Conservation (phyloP, 2,113 vertebrate species). For the Nycticryphes semicollaris region DNA sequence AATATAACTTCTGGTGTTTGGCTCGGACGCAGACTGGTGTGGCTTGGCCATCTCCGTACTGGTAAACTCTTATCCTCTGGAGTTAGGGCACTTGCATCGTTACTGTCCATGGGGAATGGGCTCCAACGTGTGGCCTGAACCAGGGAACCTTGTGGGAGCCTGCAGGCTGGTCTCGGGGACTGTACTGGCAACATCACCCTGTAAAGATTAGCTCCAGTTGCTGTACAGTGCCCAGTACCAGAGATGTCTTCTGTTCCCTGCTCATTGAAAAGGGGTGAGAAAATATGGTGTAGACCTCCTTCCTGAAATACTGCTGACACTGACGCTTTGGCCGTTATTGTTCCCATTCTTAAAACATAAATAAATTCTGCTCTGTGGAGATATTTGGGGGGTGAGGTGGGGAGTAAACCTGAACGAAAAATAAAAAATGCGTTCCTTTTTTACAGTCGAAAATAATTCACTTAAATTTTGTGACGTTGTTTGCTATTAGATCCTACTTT, state of each 20-base stretch:
- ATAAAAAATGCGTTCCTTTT: background rate
- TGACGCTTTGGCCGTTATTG: background rate
- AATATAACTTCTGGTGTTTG: background rate
- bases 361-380: background rate
- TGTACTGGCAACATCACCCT: fast-evolving
- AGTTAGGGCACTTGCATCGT: background rate
- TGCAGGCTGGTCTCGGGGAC: background rate
- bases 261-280: background rate
- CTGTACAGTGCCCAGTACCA: background rate
- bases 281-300: background rate
- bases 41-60: background rate
- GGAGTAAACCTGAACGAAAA: background rate
- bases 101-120: background rate
- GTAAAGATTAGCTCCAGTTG: background rate
- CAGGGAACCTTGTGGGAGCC: background rate
- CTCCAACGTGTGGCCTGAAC: background rate
- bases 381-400: background rate
- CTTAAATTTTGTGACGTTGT: background rate
- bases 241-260: background rate
- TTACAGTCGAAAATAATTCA: background rate
- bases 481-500: background rate
- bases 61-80: background rate
- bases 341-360: background rate
- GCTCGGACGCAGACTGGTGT: background rate
- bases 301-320: background rate